Conservation (phyloP, 2,797 vertebrate species). For the Cygnus olor region DNA sequence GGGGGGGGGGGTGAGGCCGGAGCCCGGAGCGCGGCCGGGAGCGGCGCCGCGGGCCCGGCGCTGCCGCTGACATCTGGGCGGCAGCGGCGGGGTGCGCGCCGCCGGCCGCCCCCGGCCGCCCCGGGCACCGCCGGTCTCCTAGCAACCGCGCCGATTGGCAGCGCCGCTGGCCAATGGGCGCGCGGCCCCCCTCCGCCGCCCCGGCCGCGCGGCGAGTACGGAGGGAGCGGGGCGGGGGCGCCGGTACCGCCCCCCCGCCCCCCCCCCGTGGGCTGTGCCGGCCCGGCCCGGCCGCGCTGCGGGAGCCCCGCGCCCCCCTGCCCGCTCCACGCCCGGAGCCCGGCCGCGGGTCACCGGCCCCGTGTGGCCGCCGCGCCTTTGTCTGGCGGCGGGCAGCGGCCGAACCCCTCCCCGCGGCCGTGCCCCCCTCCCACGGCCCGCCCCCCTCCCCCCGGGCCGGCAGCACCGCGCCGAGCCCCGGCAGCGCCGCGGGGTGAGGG, state of each 20-base stretch:
- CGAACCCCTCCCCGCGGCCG: neutral
- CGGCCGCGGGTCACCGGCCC: slow-evolving; percentile 2
- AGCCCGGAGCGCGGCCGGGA: neutral
- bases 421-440: neutral
- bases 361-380: slow-evolving; percentile 3
- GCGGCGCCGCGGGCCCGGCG: neutral
- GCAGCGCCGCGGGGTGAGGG: too few relatives aligned
- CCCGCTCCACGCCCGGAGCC: neutral
- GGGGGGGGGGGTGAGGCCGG: too few relatives aligned
- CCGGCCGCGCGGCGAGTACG: slow-evolving; percentile 75
- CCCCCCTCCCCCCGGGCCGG: too few relatives aligned
- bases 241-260: neutral
- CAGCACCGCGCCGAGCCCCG: too few relatives aligned
- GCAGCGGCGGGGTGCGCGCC: slow-evolving; percentile 77
- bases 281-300: too few relatives aligned
- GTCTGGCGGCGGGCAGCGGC: neutral
- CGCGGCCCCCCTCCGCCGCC: slow-evolving; percentile 24
- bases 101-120: slow-evolving; percentile 52
- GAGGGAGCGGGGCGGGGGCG: slow-evolving; percentile 32
- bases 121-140: slow-evolving; percentile 71
- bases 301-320: too few relatives aligned
- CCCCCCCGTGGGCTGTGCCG: neutral
- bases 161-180: slow-evolving; percentile 58
- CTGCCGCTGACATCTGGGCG: slow-evolving; percentile 77
- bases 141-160: slow-evolving; percentile 77